Evolutionary conservation across 2,113 vertebrate species (phyloP).

Genomic region (Todiramphus saurophagus): DNA sequence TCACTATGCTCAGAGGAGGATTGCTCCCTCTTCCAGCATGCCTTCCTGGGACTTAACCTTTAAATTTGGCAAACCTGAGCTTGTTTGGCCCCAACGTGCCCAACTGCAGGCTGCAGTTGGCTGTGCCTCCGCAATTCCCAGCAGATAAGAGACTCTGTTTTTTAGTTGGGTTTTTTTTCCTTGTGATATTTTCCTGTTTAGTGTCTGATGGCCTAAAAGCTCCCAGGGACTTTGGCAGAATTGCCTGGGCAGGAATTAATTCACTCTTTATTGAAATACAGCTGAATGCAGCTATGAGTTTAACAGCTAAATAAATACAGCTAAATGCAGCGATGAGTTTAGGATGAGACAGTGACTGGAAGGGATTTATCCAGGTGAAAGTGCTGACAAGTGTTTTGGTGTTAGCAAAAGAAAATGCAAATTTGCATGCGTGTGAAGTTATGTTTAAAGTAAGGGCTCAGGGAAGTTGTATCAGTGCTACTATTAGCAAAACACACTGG

Average conservation of each 20-base stretch:
- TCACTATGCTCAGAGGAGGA: not conserved
- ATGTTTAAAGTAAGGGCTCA: not conserved
- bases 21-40: not conserved
- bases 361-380: not conserved
- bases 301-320: not conserved
- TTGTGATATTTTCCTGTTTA: not conserved
- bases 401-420: not conserved
- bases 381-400: not conserved
- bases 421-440: not conserved
- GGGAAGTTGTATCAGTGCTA: not conserved
- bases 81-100: rapidly evolving
- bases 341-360: not conserved
- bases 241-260: not conserved
- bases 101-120: not conserved
- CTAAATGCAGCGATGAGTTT: not conserved
- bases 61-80: not conserved
- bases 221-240: not conserved
- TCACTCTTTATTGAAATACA: not conserved
- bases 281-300: not conserved
- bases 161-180: not conserved
- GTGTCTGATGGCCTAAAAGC: not conserved
- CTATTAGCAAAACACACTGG: not conserved
- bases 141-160: not conserved
- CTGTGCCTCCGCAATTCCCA: not conserved
- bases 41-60: not conserved